phyloP scores from a whole-genome alignment of 2,888 invertebrate species.

The Philereme transversata region DNA sequence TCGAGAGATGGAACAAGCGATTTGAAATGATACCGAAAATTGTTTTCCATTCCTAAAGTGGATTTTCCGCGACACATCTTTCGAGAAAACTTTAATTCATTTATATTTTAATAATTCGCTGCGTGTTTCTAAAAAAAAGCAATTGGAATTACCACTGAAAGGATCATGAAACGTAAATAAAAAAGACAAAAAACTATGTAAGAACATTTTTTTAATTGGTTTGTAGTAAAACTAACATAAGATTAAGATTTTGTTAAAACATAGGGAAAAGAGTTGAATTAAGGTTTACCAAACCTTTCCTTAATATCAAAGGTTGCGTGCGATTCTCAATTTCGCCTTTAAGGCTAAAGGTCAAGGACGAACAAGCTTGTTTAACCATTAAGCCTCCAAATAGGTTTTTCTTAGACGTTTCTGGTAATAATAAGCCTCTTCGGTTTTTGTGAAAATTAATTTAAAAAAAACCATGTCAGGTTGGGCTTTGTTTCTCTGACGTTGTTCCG shows the following conservation, averaged over 20 bases:
- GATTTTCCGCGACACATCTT: too few species aligned
- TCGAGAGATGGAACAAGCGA: neutral
- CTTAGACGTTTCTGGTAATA: conserved; percentile 18
- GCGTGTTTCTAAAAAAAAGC: too few species aligned
- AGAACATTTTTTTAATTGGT: neutral
- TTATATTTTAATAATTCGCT: too few species aligned
- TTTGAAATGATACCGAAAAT: neutral
- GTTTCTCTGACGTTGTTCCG: too few species aligned
- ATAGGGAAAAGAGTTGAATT: conserved; percentile 16
- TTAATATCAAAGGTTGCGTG: conserved; percentile 32
- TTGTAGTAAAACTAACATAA: too few species aligned
- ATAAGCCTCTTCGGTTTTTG: too few species aligned
- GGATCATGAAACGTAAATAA: neutral
- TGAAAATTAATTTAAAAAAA: too few species aligned
- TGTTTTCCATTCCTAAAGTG: neutral
- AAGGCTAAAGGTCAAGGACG: conserved; percentile 39
- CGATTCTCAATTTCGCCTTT: conserved; percentile 28
- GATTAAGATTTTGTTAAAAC: neutral
- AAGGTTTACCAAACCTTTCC: conserved; percentile 8
- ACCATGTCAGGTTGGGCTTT: too few species aligned
- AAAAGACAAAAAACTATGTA: neutral
- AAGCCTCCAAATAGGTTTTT: conserved; percentile 21
- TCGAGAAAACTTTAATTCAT: too few species aligned
- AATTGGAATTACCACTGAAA: too few species aligned
- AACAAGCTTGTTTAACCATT: conserved; percentile 27